Percentiles rank a stretch among this genome's conserved stretches.
phyloP scores from a whole-genome alignment of 2,888 invertebrate genomes.

The Megaustenia siamemsis region DNA sequence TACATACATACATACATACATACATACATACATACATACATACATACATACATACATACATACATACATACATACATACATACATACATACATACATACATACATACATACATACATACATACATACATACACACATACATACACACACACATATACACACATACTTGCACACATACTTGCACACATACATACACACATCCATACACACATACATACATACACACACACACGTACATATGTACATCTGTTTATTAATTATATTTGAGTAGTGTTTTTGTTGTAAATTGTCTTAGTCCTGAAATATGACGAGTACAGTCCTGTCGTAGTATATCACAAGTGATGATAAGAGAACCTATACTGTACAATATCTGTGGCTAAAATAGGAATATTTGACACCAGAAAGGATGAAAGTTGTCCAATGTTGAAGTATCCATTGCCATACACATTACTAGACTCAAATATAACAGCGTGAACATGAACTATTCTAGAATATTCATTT shows the following conservation, averaged over 20 bases:
- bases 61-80: not conserved
- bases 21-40: not conserved
- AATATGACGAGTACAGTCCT: too few relatives aligned
- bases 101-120: conserved; percentile 20
- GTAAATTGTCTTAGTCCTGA: not conserved
- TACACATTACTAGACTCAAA: too few relatives aligned
- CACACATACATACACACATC: too few relatives aligned
- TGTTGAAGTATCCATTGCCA: too few relatives aligned
- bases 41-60: not conserved
- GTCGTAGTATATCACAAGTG: too few relatives aligned
- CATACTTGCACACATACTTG: not conserved
- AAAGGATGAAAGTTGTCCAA: too few relatives aligned
- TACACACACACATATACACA: not conserved
- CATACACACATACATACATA: conserved; percentile 17
- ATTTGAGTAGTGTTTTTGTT: not conserved
- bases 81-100: conserved; percentile 15
- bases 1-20: conserved; percentile 13
- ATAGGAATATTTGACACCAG: too few relatives aligned
- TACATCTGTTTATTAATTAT: not conserved
- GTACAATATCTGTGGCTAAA: too few relatives aligned
- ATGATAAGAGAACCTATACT: too few relatives aligned
- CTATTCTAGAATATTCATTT: too few relatives aligned
- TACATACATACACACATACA: conserved; percentile 17
- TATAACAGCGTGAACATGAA: too few relatives aligned
- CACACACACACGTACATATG: not conserved